A percentile compares a stretch with the other conserved stretches of the same genome.
Evolutionary conservation across 2,113 vertebrate genomes (phyloP).

Genomic region (Protomyctophum bolini): DNA sequence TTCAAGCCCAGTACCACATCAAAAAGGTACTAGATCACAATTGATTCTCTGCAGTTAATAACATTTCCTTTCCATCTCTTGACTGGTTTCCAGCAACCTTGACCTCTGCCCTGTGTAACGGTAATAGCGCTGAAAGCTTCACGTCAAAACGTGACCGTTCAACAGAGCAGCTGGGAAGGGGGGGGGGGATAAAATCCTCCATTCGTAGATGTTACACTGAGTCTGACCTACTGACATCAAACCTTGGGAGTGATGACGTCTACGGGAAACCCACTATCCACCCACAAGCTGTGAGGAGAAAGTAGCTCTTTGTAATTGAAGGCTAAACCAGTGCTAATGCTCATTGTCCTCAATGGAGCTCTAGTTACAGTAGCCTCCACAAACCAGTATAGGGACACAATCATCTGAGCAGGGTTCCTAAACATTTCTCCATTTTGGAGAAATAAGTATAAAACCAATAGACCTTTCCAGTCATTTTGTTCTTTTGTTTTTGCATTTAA

Average conservation of each 20-base stretch:
- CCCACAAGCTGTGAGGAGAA: conserved; percentile 10
- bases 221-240: conserved; percentile 34
- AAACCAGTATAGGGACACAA: not conserved
- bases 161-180: conserved; percentile 4
- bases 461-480: no score
- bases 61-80: not conserved
- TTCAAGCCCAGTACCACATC: no score
- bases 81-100: conserved; percentile 22
- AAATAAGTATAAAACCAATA: no score
- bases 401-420: not conserved
- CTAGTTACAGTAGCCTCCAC: not conserved
- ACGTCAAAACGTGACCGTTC: not conserved
- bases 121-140: not conserved
- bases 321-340: not conserved
- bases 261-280: not conserved
- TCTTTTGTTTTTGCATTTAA: no score
- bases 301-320: conserved; percentile 22
- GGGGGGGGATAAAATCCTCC: not conserved
- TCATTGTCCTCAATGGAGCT: conserved; percentile 13
- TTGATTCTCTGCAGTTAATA: conserved; percentile 31
- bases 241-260: not conserved
- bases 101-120: conserved; percentile 4
- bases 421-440: not conserved
- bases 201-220: conserved; percentile 13
- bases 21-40: no score